Conservation (phyloP, 2,888 invertebrate species). For the Drosophila nigricruria region DNA sequence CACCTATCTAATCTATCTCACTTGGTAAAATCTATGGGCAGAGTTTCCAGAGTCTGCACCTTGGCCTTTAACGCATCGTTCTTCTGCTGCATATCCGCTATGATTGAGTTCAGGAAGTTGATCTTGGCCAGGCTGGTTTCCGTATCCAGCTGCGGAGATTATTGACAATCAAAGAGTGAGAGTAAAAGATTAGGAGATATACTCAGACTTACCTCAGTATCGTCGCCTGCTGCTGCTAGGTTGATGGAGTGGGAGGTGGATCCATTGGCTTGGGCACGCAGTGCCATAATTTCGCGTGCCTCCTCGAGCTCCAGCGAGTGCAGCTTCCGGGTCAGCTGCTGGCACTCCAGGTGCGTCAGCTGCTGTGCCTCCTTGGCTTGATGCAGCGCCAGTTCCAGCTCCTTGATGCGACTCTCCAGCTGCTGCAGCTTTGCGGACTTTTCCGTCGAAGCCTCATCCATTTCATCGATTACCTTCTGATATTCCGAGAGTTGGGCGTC, state of each 20-base stretch:
- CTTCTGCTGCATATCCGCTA: conserved; percentile 97
- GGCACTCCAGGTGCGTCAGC: conserved; percentile 47
- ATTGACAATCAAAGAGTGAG: neutral
- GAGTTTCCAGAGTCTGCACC: conserved; percentile 91
- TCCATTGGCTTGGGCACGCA: conserved; percentile 59
- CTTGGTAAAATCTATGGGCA: conserved; percentile 85
- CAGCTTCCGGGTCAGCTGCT: conserved; percentile 61
- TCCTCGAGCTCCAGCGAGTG: conserved; percentile 71
- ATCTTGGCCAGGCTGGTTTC: conserved; percentile 88
- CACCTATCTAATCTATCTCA: conserved; percentile 82
- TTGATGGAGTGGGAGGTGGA: neutral
- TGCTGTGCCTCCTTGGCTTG: conserved; percentile 56
- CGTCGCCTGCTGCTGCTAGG: conserved; percentile 2
- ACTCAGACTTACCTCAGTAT: conserved; percentile 25
- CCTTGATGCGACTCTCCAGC: conserved; percentile 54
- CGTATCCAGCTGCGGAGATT: conserved; percentile 83
- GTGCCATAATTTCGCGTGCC: conserved; percentile 67
- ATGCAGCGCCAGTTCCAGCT: conserved; percentile 58
- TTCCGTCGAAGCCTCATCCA: conserved; percentile 69
- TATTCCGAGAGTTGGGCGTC: conserved; percentile 71
- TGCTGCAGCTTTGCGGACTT: conserved; percentile 57
- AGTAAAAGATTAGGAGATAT: too few species aligned
- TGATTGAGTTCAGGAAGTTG: conserved; percentile 97
- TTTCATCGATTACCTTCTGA: conserved; percentile 77
- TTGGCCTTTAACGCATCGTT: conserved; percentile 93